Base-by-base conservation (phyloP, 2,113 vertebrate species). In the Hippocampus zosterae region DNA sequence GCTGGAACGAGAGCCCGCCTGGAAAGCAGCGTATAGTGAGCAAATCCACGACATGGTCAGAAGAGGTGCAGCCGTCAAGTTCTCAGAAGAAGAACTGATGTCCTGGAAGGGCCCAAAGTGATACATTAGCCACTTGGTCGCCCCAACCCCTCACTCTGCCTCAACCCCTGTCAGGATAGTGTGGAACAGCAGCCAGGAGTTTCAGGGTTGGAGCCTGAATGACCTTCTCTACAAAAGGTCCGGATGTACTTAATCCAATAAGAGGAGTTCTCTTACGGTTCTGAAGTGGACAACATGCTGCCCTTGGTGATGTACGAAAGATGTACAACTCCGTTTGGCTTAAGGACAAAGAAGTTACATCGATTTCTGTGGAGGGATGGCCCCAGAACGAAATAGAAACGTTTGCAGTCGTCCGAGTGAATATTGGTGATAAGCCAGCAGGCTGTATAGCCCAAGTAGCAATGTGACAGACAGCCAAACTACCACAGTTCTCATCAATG, bases 201-300 rank as follows among this genome's bases (percentile, higher is more conserved):
- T 48, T 13, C 1, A 5, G n/a, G 64, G 64, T 11, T 1, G 12
- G 42, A 46, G 64, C 15, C 12, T 65, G 23, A 65, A 65, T 2
- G 3, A 48, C 15, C 13, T 48, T 5, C 16, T 48, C 13, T 33
- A 4, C 64, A n/a, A 65, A 65, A 46, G 48, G 65, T 18, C 65
- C 72, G 10, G 75, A 80, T 66, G 67, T 78, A 11, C 46, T 76
- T 1, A 81, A 76, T 42, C 73, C 60, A 2, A 75, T 78, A 16
- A 23, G 63, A 60, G 74, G 61, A 50, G 72, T 74, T 2, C 77
- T 77, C 8, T 33, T 79, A 2, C 29, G 40, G n/a, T 72, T 65
- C 25, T 41, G 41, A 33, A 57, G 18, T 2, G 57, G 56, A 5
- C 7, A 44, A 2, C 6, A 48, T 48, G 42, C 42, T 46, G 64